Conservation (phyloP, 1,140 invertebrate genomes). For the Daktulosphaira vitifoliae region DNA sequence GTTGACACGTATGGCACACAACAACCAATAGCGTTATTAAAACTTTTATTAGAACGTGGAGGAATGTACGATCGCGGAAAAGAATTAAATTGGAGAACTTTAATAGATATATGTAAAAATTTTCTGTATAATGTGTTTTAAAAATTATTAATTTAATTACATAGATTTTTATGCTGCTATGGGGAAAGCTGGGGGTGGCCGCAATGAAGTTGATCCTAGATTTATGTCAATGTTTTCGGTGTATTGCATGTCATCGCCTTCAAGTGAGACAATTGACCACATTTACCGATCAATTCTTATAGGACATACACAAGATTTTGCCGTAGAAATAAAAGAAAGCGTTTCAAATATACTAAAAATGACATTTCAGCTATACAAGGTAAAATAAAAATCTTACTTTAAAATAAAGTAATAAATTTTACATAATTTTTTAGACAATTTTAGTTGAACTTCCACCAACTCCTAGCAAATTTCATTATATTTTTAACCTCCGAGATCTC, state of each 20-base stretch:
- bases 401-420: background rate
- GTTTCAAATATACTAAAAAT: slow-evolving; percentile 60
- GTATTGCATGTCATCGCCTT: slow-evolving; percentile 75
- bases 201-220: slow-evolving; percentile 79
- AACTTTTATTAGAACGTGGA: slow-evolving; percentile 71
- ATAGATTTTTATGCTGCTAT: slow-evolving; percentile 67
- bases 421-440: slow-evolving; percentile 48
- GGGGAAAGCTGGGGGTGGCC: slow-evolving; percentile 72
- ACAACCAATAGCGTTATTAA: slow-evolving; percentile 82
- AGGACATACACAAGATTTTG: slow-evolving; percentile 65
- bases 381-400: slow-evolving; percentile 39
- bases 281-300: slow-evolving; percentile 75
- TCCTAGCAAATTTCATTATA: slow-evolving; percentile 87
- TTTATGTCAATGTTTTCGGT: slow-evolving; percentile 45
- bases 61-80: slow-evolving; percentile 84
- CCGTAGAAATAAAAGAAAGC: slow-evolving; percentile 54
- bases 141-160: no score
- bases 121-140: slow-evolving; percentile 40
- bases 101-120: slow-evolving; percentile 66
- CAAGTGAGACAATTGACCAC: slow-evolving; percentile 62
- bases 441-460: slow-evolving; percentile 74
- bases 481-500: slow-evolving; percentile 85
- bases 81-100: slow-evolving; percentile 78
- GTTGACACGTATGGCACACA: slow-evolving; percentile 80
- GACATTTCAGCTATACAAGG: slow-evolving; percentile 76